phyloP scores from a whole-genome alignment of 2,888 invertebrate species.

The Parnassius smintheus region DNA sequence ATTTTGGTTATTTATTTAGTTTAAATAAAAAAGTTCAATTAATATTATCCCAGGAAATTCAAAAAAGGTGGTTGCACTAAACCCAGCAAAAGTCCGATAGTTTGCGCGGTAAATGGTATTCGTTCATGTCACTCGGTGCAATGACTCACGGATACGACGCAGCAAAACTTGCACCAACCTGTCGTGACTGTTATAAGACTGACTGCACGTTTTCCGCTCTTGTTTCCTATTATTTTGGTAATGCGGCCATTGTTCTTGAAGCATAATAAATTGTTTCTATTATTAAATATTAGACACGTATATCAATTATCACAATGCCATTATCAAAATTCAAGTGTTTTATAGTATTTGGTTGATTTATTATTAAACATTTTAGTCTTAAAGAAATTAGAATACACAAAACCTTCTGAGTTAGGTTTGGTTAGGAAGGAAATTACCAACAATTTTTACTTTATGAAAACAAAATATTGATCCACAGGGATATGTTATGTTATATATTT shows the following conservation, averaged over 20 bases:
- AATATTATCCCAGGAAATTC: not conserved
- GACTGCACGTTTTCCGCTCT: slow-evolving; percentile 10
- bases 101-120: not conserved
- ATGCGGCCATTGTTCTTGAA: slow-evolving; percentile 3
- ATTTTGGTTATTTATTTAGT: too few species aligned
- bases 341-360: too few species aligned
- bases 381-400: too few species aligned
- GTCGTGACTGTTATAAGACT: slow-evolving; percentile 13
- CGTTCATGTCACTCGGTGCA: slow-evolving; percentile 7
- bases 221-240: slow-evolving; percentile 4
- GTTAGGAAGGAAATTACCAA: too few species aligned
- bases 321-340: too few species aligned
- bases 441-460: too few species aligned
- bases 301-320: too few species aligned
- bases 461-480: too few species aligned
- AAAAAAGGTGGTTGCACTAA: not conserved
- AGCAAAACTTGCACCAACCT: slow-evolving; percentile 19
- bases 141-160: slow-evolving; percentile 14
- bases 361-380: too few species aligned
- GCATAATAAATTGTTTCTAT: not conserved
- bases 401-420: too few species aligned
- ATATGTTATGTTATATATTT: not conserved
- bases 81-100: not conserved
- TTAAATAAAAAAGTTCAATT: too few species aligned
- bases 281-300: not conserved